These are phyloP conservation scores for Heliconius nattereri DNA, from an alignment of 1,140 invertebrate species.

Conservation along the genomic window DNA sequence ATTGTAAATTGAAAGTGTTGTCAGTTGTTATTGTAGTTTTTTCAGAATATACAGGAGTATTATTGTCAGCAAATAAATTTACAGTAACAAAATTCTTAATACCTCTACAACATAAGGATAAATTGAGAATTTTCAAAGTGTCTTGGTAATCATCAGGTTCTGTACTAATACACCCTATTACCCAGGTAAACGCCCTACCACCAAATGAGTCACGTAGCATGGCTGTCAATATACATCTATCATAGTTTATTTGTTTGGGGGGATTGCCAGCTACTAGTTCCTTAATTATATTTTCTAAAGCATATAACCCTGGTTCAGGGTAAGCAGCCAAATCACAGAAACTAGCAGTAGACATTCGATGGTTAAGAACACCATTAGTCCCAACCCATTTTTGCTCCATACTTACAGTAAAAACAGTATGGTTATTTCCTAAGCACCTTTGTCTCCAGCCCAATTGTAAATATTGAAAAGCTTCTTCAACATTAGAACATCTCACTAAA, in stretches of 20 bases:
- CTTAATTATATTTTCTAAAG: slow-evolving; percentile 84
- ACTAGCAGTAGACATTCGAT: slow-evolving; percentile 85
- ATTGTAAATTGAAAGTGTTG: slow-evolving; percentile 86
- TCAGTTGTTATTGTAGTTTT: slow-evolving; percentile 73
- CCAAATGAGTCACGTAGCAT: slow-evolving; percentile 86
- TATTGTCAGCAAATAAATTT: slow-evolving; percentile 85
- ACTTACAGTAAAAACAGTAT: slow-evolving; percentile 86
- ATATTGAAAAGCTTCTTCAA: slow-evolving; percentile 82
- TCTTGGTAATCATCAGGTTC: slow-evolving; percentile 83
- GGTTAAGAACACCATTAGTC: slow-evolving; percentile 80
- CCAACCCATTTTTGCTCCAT: slow-evolving; percentile 86
- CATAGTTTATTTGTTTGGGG: slow-evolving; percentile 83
- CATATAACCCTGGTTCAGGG: slow-evolving; percentile 83
- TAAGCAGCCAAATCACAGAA: slow-evolving; percentile 85
- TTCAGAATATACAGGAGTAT: slow-evolving; percentile 81
- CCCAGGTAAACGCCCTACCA: slow-evolving; percentile 85
- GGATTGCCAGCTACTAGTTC: slow-evolving; percentile 82
- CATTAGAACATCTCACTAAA: slow-evolving; percentile 79
- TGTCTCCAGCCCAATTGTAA: slow-evolving; percentile 76
- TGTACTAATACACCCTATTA: slow-evolving; percentile 85
- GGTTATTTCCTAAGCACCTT: slow-evolving; percentile 74
- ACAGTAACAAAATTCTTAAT: slow-evolving; percentile 86
- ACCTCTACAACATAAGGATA: slow-evolving; percentile 83
- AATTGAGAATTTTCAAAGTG: slow-evolving; percentile 84
- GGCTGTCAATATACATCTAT: slow-evolving; percentile 84